A percentile compares a stretch with the other conserved stretches of the same genome.
These are phyloP conservation scores for Varecia variegata DNA, from an alignment of 2,797 vertebrate genomes.

Conservation along the genomic window DNA sequence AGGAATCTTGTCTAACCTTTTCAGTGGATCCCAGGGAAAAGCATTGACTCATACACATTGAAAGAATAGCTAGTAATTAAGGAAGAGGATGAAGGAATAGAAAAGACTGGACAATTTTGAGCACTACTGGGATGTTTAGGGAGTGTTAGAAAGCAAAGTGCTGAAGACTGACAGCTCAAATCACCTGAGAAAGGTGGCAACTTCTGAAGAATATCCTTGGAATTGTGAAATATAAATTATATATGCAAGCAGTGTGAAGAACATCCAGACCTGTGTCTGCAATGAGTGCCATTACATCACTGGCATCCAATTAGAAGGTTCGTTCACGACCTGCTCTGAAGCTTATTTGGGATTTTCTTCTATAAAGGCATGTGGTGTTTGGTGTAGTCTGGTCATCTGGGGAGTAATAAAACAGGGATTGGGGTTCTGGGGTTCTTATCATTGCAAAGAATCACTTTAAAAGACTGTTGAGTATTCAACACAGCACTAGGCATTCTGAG, in stretches of 20 bases:
- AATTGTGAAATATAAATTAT: conserved; percentile 71
- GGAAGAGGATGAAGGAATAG: conserved; percentile 7
- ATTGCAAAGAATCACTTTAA: background rate
- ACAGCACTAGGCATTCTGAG: background rate
- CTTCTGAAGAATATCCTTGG: conserved; percentile 72
- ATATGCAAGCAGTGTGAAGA: conserved; percentile 52
- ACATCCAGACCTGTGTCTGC: conserved; percentile 6
- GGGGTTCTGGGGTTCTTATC: background rate
- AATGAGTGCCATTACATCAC: conserved; percentile 56
- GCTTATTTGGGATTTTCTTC: background rate
- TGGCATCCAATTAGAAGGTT: conserved; percentile 34
- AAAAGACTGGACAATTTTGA: conserved; percentile 8
- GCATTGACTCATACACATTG: background rate
- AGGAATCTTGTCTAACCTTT: background rate
- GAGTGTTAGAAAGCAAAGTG: conserved; percentile 69
- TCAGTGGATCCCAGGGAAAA: background rate
- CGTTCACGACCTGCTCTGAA: background rate
- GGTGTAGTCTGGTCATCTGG: background rate
- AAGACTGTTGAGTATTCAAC: background rate
- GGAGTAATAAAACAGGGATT: background rate
- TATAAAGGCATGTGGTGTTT: background rate
- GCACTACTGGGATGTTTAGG: conserved; percentile 1
- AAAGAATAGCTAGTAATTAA: conserved; percentile 16
- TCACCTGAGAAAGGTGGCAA: conserved; percentile 65
- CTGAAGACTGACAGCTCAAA: conserved; percentile 72